Evolutionary conservation across 2,113 vertebrate genomes (phyloP), one percentile per base, ranked within the genome.

Genomic region (Micronycteris hirsuta): DNA sequence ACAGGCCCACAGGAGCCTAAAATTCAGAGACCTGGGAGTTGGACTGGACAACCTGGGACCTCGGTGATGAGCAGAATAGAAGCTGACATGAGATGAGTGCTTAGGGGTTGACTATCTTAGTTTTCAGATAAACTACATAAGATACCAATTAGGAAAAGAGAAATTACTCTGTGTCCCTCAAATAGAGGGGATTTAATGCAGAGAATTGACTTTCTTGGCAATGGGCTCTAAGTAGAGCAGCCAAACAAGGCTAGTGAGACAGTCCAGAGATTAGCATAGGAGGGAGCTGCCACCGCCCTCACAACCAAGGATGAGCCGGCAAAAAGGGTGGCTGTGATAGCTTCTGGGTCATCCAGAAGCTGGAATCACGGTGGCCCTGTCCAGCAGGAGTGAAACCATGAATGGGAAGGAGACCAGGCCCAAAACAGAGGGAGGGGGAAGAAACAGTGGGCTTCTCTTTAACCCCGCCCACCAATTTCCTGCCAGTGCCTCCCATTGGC

Each of bases 81-180:
- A 16, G 41, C 33, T 20, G 14, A n/a, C n/a, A 2, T 0, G 17
- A 11, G 11, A 6, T 56, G 3, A n/a, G 41, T 7, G 0, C n/a
- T 36, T 28, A 26, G n/a, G 54, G 31, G 52, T 33, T 41, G 10
- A 83, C 38, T n/a, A 85, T 38, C 49, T 33, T 24, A 38, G 68
- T n/a, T 58, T 63, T 63, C 58, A 87, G 3, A 19, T 54, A 67
- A 85, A 16, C 36, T 1, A 15, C 11, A 74, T 0, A 5, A 33
- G 16, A 52, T 52, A 31, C 28, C 24, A 56, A 63, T 45, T n/a
- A 86, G 68, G 68, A 58, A 74, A n/a, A 82, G 17, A 86, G 43
- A 95, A 89, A 78, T 38, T 52, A 28, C 28, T 31, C 15, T 26
- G 24, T 28, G n/a, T 38, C 56, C 68, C 78, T 94, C 16, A 33